Percentiles rank a stretch among this genome's conserved stretches.
These are phyloP conservation scores for Limosa lapponica DNA, from an alignment of 2,797 vertebrate genomes.

Conservation along the genomic window DNA sequence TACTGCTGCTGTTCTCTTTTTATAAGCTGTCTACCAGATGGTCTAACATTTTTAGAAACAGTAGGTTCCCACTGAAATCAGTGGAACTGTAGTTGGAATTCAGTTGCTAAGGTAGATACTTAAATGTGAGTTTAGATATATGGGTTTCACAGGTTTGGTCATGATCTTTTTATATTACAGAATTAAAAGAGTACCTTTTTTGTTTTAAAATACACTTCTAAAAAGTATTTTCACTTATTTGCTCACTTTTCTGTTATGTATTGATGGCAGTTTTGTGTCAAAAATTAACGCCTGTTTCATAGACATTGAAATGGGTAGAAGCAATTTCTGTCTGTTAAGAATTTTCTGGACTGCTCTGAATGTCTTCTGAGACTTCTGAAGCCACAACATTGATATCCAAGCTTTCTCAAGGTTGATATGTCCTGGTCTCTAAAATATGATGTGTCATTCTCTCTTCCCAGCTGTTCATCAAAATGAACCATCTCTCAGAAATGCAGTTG, in stretches of 20 bases:
- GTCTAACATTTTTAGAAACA: conserved; percentile 2
- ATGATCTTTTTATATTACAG: neutral
- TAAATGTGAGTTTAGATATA: neutral
- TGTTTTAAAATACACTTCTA: neutral
- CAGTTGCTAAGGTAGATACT: neutral
- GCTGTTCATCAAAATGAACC: neutral
- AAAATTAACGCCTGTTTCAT: neutral
- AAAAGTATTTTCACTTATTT: neutral
- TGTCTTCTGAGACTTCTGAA: neutral
- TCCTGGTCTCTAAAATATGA: neutral
- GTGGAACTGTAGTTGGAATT: neutral
- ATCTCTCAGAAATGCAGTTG: neutral
- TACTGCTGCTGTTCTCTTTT: neutral
- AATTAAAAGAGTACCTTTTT: neutral
- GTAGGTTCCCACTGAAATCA: conserved; percentile 5
- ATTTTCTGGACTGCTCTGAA: neutral
- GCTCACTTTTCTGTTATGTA: neutral
- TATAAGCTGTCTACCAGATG: conserved; percentile 17
- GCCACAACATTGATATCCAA: neutral
- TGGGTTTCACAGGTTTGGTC: neutral
- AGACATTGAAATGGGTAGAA: neutral
- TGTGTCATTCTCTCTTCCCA: neutral
- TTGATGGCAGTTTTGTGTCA: neutral
- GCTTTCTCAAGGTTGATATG: neutral
- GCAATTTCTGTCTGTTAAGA: neutral